Evolutionary conservation across 1,140 invertebrate genomes (phyloP).

Genomic region (Nasonia vitripennis): DNA sequence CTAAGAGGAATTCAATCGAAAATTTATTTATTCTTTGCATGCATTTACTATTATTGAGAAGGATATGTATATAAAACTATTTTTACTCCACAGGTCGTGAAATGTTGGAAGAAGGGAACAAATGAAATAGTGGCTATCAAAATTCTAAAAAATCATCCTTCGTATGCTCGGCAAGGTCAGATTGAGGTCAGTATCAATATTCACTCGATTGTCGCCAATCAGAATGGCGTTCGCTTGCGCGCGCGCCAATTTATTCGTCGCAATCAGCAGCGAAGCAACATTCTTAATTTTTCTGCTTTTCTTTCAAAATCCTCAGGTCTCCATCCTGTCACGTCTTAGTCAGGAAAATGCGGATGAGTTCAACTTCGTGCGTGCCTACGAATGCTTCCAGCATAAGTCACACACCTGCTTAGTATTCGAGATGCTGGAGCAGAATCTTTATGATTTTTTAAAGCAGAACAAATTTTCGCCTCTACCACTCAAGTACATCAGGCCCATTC

Average conservation of each 20-base stretch:
- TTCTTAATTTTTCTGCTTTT: constrained; percentile 20
- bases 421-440: constrained; percentile 99
- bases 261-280: not conserved
- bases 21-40: not conserved
- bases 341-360: constrained; percentile 99
- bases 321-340: constrained; percentile 96
- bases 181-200: constrained; percentile 88
- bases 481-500: constrained; percentile 98
- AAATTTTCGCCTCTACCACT: constrained; percentile 98
- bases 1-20: not conserved
- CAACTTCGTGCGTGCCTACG: constrained; percentile 99
- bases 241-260: not conserved
- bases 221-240: too few relatives aligned
- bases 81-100: constrained; percentile 85
- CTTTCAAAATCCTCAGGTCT: constrained; percentile 79
- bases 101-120: constrained; percentile 99
- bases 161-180: constrained; percentile 99
- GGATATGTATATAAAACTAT: constrained; percentile 9
- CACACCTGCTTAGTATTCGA: constrained; percentile 99
- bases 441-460: constrained; percentile 99
- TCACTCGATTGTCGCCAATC: not conserved
- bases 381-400: constrained; percentile 99
- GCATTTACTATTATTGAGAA: too few relatives aligned
- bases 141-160: constrained; percentile 99
- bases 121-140: constrained; percentile 99